These are phyloP conservation scores for Passer domesticus DNA, from an alignment of 2,113 vertebrate genomes.

Conservation along the genomic window DNA sequence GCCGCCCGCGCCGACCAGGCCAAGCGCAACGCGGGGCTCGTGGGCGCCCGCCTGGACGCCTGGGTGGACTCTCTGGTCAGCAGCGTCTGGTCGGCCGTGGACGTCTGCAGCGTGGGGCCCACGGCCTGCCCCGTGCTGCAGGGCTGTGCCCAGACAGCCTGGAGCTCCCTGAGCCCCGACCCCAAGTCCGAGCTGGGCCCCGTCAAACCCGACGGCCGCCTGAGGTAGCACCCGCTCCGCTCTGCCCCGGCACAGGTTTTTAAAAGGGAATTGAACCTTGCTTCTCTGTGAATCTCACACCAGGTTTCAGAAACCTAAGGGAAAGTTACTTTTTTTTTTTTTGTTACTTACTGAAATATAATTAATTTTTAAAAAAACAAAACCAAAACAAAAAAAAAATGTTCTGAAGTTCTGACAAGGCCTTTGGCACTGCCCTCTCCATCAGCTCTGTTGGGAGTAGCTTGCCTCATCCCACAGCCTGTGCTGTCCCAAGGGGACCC, in stretches of 20 bases:
- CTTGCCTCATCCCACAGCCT: accelerated
- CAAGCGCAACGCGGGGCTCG: slow-evolving; percentile 81
- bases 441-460: background rate
- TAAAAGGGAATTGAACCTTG: slow-evolving; percentile 67
- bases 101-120: slow-evolving; percentile 83
- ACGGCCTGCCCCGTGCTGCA: slow-evolving; percentile 90
- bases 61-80: slow-evolving; percentile 90
- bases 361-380: background rate
- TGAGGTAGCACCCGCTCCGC: slow-evolving; percentile 87
- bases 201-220: slow-evolving; percentile 84
- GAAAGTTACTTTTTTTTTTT: background rate
- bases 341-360: slow-evolving; percentile 6
- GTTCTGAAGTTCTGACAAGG: background rate
- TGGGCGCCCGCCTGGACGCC: slow-evolving; percentile 80
- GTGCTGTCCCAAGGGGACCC: accelerated
- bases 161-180: slow-evolving; percentile 96
- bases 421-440: slow-evolving; percentile 25
- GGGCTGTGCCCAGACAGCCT: slow-evolving; percentile 87
- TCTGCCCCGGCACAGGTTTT: background rate
- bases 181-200: slow-evolving; percentile 91
- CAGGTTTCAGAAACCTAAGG: background rate
- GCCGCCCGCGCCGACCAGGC: slow-evolving; percentile 85
- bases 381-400: background rate
- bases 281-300: background rate
- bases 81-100: slow-evolving; percentile 87